phyloP scores from a whole-genome alignment of 2,888 invertebrate species.

The Odontomyia ornata region DNA sequence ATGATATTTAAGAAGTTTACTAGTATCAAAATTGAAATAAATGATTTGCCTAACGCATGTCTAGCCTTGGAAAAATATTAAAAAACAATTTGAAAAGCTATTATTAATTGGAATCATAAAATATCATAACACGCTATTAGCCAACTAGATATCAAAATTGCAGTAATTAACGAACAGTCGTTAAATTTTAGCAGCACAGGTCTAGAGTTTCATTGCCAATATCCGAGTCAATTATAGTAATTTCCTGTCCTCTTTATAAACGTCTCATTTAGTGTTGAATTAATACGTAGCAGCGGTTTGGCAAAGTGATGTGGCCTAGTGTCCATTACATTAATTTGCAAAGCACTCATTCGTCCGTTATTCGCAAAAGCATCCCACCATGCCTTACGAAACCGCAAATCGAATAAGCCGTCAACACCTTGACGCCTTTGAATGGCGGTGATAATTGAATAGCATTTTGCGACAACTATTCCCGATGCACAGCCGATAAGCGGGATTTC shows the following conservation, averaged over 20 bases:
- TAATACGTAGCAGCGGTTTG: neutral
- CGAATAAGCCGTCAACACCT: conserved; percentile 36
- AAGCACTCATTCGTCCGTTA: neutral
- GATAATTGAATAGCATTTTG: conserved; percentile 46
- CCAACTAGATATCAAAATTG: neutral
- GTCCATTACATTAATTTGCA: conserved; percentile 11
- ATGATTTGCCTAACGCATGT: no score
- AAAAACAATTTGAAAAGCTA: no score
- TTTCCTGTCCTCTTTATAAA: conserved; percentile 30
- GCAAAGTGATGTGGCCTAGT: neutral
- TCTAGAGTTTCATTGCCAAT: conserved; percentile 11
- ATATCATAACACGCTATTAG: no score
- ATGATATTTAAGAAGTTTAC: no score
- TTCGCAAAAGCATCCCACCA: neutral
- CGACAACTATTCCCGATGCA: conserved; percentile 42
- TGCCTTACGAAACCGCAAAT: neutral
- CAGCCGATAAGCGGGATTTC: conserved; percentile 36
- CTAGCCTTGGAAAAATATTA: no score
- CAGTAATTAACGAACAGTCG: conserved; percentile 8
- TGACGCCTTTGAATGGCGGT: conserved; percentile 43
- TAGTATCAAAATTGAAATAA: no score
- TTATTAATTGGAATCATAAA: no score
- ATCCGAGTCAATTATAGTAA: conserved; percentile 32
- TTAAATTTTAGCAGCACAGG: neutral
- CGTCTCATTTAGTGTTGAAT: conserved; percentile 17